These are phyloP conservation scores for Fragum sueziense DNA, from an alignment of 2,888 invertebrate genomes.

Conservation along the genomic window DNA sequence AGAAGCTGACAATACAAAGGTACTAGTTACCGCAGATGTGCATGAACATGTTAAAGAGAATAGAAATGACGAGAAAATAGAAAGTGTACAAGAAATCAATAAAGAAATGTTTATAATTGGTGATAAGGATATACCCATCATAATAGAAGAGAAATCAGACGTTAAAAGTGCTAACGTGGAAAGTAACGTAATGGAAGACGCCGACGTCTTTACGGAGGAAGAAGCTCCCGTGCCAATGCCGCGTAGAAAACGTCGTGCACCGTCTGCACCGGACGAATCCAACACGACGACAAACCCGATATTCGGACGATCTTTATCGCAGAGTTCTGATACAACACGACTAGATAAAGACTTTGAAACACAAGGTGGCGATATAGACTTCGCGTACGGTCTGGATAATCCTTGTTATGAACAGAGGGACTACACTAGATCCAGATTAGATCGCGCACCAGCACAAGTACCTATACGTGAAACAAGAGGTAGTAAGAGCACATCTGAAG, in stretches of 20 bases:
- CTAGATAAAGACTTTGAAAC: constrained; percentile 48
- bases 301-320: constrained; percentile 51
- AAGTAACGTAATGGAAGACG: constrained; percentile 6
- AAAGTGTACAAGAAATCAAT: neutral
- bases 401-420: constrained; percentile 22
- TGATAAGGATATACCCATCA: constrained; percentile 57
- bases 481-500: neutral
- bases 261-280: constrained; percentile 40
- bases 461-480: neutral
- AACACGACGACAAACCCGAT: constrained; percentile 39
- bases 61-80: neutral
- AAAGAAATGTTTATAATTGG: constrained; percentile 42
- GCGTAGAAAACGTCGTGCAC: constrained; percentile 51
- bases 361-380: constrained; percentile 58
- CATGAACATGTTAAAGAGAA: neutral
- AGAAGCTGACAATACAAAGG: neutral
- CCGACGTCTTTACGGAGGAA: constrained; percentile 3
- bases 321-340: constrained; percentile 45
- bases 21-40: neutral
- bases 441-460: neutral
- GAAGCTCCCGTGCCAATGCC: constrained; percentile 42
- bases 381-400: constrained; percentile 50
- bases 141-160: constrained; percentile 29
- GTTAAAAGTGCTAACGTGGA: neutral
- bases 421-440: neutral